These are phyloP conservation scores for Macroramphosus scolopax DNA, from an alignment of 2,797 vertebrate species.

Conservation along the genomic window DNA sequence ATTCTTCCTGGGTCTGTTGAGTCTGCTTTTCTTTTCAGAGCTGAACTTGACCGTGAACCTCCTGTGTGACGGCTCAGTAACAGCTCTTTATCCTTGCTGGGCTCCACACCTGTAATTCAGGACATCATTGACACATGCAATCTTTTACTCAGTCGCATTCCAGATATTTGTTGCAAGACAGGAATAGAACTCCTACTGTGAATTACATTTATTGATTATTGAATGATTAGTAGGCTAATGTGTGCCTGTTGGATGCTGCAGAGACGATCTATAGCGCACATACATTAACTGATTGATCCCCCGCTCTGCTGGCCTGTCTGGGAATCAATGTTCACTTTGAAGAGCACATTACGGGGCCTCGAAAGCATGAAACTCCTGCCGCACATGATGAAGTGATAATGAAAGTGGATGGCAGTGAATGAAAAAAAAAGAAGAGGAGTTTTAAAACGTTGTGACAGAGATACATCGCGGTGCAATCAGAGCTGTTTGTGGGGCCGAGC, in stretches of 20 bases:
- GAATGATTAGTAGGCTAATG: slow-evolving; percentile 56
- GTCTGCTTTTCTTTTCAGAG: slow-evolving; percentile 14
- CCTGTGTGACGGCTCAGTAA: background rate
- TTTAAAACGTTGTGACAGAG: slow-evolving; percentile 28
- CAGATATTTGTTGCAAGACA: slow-evolving; percentile 11
- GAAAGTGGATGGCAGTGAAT: slow-evolving; percentile 39
- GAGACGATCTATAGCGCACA: slow-evolving; percentile 22
- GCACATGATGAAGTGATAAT: slow-evolving; percentile 53
- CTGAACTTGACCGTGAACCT: slow-evolving; percentile 36
- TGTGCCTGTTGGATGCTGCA: slow-evolving; percentile 24
- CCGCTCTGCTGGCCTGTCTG: slow-evolving; percentile 22
- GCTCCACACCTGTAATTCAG: too few relatives aligned
- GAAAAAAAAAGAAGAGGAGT: slow-evolving; percentile 22
- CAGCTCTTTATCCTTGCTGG: too few relatives aligned
- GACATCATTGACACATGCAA: too few relatives aligned
- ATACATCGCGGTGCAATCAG: background rate
- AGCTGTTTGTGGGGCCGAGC: slow-evolving; percentile 26
- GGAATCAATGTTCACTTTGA: slow-evolving; percentile 60
- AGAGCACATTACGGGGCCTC: slow-evolving; percentile 45
- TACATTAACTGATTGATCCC: slow-evolving; percentile 52
- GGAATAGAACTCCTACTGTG: slow-evolving; percentile 9
- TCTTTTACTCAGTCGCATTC: too few relatives aligned
- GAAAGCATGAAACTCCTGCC: slow-evolving; percentile 34
- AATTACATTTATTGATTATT: slow-evolving; percentile 43
- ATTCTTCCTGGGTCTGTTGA: slow-evolving; percentile 23